These are phyloP conservation scores for Perccottus glenii DNA, from an alignment of 2,113 vertebrate species.

Conservation along the genomic window DNA sequence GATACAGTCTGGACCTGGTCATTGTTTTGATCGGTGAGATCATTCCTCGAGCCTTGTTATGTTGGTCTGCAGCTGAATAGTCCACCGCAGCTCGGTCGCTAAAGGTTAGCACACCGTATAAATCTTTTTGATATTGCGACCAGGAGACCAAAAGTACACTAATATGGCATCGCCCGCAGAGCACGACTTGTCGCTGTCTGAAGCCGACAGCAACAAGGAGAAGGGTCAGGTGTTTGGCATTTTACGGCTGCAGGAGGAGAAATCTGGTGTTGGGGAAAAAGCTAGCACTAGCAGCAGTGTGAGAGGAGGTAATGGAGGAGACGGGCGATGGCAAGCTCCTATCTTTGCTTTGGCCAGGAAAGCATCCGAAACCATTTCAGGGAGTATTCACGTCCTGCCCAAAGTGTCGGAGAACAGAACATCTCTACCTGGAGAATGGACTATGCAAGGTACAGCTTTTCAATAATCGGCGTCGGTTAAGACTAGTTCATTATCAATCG, in stretches of 20 bases:
- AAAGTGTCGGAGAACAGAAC: conserved; percentile 79
- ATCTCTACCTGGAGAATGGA: conserved; percentile 77
- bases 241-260: conserved; percentile 82
- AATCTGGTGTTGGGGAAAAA: conserved; percentile 63
- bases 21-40: conserved; percentile 26
- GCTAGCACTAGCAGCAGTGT: conserved; percentile 40
- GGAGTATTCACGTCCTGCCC: conserved; percentile 82
- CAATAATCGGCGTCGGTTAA: background rate
- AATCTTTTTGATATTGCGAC: background rate
- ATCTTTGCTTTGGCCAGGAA: conserved; percentile 84
- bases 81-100: conserved; percentile 18
- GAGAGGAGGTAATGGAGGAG: conserved; percentile 66
- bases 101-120: conserved; percentile 29
- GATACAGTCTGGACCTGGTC: conserved; percentile 24
- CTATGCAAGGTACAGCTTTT: conserved; percentile 72
- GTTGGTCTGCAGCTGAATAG: conserved; percentile 50
- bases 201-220: conserved; percentile 77
- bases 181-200: conserved; percentile 78
- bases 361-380: conserved; percentile 83
- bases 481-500: conserved; percentile 3
- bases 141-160: background rate
- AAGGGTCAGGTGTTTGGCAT: conserved; percentile 80
- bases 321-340: conserved; percentile 84
- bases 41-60: conserved; percentile 24
- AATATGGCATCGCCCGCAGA: conserved; percentile 82